Evolutionary conservation across 2,888 invertebrate genomes (phyloP), one percentile per base, ranked within the genome.

Genomic region (Erynnis tages): DNA sequence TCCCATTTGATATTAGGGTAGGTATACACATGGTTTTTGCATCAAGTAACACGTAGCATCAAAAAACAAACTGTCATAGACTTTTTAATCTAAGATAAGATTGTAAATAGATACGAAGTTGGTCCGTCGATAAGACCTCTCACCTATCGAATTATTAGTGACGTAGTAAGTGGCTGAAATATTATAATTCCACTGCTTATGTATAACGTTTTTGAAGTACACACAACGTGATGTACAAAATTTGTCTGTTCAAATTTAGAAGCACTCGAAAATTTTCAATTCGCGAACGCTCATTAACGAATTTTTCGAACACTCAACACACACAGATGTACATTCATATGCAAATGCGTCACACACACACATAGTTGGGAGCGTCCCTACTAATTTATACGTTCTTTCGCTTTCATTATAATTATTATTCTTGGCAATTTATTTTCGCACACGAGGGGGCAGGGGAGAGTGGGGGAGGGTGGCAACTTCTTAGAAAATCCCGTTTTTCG

Each of bases 391-490:
- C 87, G 87, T 88, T 88, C 88, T 89, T 89, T 89, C 88, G 85
- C 87, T 87, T 89, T 89, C 88, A 87, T 89, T 89, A 89, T 89
- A 89, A 89, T 89, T 89, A 89, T 89, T 88, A 89, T 89, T 89
- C 89, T 87, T 88, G 86, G 88, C 88, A 89, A 89, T 89, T 89
- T 89, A 89, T 89, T 88, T 89, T 88, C 87, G 88, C 89, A 88
- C 87, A 88, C 89, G 88, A 77, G 85, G 87, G 86, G 86, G 84
- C 77, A 76, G 69, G 76, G 71, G 46, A 49, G 60, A 62, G 69
- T 48, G 21, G 48, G 72, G 61, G 62, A 59, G 62, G 71, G 79
- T 68, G 81, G 79, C 70, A 76, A 78, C 84, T 85, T 88, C 89
- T 88, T 88, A 88, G 86, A 82, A 88, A 88, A 87, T 88, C 87